These are phyloP conservation scores for Chloroclysta siterata DNA, from an alignment of 2,888 invertebrate species.

Conservation along the genomic window DNA sequence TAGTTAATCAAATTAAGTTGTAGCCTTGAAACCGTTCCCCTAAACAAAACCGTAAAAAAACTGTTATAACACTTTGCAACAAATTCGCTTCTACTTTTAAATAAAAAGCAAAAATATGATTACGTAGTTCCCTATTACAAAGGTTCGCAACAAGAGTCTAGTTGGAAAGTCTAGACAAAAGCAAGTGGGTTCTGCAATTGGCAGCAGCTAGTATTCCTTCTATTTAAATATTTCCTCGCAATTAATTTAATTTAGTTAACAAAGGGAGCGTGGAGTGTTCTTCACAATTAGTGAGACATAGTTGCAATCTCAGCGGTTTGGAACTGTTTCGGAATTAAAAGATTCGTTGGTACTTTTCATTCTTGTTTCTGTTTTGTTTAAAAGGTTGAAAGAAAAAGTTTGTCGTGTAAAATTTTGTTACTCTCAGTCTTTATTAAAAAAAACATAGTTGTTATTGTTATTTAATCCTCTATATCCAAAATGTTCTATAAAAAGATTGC, in stretches of 20 bases:
- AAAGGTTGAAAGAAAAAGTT: no score
- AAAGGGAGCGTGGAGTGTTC: conserved; percentile 66
- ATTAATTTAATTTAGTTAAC: conserved; percentile 81
- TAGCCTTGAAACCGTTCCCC: no score
- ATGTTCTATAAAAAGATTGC: no score
- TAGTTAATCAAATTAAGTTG: no score
- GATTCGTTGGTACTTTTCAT: conserved; percentile 48
- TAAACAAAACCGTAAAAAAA: no score
- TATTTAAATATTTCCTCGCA: conserved; percentile 80
- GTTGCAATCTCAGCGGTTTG: conserved; percentile 57
- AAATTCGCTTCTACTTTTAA: background rate
- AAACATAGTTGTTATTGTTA: no score
- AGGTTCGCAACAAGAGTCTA: conserved; percentile 49
- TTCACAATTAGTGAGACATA: conserved; percentile 76
- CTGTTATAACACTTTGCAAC: no score
- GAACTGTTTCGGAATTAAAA: conserved; percentile 36
- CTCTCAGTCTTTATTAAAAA: no score
- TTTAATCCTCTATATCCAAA: no score
- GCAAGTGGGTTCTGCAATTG: conserved; percentile 69
- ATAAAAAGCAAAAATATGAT: background rate
- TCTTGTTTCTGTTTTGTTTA: conserved; percentile 23
- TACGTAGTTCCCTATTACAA: conserved; percentile 25
- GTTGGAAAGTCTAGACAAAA: conserved; percentile 74
- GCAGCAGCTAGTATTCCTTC: conserved; percentile 63
- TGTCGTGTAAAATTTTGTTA: no score